Conservation (phyloP, 2,797 vertebrate species). For the Pogoniulus pusillus region DNA sequence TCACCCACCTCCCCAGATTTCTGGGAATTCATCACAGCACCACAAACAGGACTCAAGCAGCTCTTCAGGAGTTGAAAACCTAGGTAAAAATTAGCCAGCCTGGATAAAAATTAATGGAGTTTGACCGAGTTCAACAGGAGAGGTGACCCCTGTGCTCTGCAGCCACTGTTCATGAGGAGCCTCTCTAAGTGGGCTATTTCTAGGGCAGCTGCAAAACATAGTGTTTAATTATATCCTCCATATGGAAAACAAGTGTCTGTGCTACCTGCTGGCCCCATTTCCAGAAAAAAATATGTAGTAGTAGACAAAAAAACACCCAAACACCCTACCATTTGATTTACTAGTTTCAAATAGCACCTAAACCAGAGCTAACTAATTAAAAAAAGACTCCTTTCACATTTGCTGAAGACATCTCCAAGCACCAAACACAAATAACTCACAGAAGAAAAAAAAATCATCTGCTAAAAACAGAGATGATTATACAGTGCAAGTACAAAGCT, state of each 20-base stretch:
- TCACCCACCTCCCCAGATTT: background rate
- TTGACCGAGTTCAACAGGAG: background rate
- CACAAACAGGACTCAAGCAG: rapidly evolving
- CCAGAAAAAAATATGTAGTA: background rate
- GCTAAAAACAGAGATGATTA: constrained; percentile 49
- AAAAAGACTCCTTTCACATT: constrained; percentile 1
- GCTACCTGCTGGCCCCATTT: background rate
- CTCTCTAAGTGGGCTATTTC: background rate
- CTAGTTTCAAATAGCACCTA: background rate
- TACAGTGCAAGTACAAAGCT: constrained; percentile 13
- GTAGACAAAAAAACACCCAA: background rate
- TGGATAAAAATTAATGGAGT: constrained; percentile 60
- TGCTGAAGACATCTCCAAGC: constrained; percentile 1
- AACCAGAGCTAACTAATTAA: constrained; percentile 17
- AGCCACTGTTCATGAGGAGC: rapidly evolving
- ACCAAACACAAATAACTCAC: constrained; percentile 22
- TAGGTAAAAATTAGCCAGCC: constrained; percentile 40
- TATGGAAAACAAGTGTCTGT: constrained; percentile 17
- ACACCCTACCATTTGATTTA: background rate
- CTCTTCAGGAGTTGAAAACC: background rate
- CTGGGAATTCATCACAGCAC: background rate
- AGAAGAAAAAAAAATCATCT: background rate
- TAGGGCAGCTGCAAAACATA: background rate
- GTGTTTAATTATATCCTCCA: constrained; percentile 14
- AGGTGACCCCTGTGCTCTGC: background rate